Conservation (phyloP, 2,113 vertebrate species). For the Oncorhynchus mykiss region DNA sequence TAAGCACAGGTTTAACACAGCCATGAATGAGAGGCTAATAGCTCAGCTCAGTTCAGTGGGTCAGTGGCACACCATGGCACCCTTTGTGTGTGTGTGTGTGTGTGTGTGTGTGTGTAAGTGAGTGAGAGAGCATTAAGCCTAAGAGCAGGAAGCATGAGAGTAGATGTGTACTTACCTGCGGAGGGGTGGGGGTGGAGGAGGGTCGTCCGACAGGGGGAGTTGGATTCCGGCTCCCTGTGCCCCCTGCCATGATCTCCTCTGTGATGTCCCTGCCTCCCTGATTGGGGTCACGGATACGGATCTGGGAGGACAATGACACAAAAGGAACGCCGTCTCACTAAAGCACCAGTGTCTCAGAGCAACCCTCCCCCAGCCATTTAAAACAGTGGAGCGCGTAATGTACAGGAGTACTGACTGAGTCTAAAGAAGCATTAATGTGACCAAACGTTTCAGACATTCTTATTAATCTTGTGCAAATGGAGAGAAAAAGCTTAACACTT, state of each 20-base stretch:
- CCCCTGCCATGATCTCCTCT: slow-evolving; percentile 96
- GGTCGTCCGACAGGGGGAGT: slow-evolving; percentile 87
- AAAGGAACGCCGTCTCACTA: slow-evolving; percentile 57
- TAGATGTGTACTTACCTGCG: slow-evolving; percentile 79
- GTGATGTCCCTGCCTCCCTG: slow-evolving; percentile 97
- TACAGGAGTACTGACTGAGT: slow-evolving; percentile 36
- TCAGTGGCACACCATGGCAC: not conserved
- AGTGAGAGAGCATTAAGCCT: too few relatives aligned
- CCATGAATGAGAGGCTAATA: not conserved
- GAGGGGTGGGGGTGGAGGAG: slow-evolving; percentile 88
- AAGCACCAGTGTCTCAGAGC: slow-evolving; percentile 40
- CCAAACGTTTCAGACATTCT: not conserved
- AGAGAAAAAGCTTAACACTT: not conserved
- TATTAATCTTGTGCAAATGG: not conserved
- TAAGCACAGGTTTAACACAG: not conserved
- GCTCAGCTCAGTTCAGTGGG: not conserved
- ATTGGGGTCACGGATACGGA: slow-evolving; percentile 97
- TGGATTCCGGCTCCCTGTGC: slow-evolving; percentile 91
- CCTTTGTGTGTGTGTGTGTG: not conserved
- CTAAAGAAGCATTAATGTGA: slow-evolving; percentile 37
- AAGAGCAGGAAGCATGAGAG: slow-evolving; percentile 26
- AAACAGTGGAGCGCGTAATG: not conserved
- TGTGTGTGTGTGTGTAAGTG: not conserved
- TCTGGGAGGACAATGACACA: slow-evolving; percentile 76
- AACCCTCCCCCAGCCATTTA: not conserved